phyloP scores from a whole-genome alignment of 2,113 vertebrate genomes.

The Nymphicus hollandicus region DNA sequence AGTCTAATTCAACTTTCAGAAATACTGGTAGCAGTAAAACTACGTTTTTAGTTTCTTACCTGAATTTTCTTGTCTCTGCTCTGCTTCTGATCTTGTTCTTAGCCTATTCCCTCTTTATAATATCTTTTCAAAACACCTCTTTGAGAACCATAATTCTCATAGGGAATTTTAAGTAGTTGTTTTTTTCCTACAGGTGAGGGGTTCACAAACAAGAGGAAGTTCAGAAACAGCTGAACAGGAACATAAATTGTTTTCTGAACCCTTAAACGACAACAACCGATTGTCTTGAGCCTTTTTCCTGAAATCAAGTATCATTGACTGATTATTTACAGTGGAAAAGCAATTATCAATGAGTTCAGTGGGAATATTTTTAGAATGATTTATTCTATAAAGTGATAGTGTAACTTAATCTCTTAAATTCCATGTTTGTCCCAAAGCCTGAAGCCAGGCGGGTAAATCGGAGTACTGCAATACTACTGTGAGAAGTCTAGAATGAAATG shows the following conservation, averaged over 20 bases:
- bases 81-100: constrained; percentile 58
- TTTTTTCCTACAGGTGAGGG: constrained; percentile 18
- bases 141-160: constrained; percentile 39
- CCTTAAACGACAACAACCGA: neutral
- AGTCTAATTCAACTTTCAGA: constrained; percentile 21
- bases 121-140: constrained; percentile 19
- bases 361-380: constrained; percentile 5
- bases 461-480: constrained; percentile 34
- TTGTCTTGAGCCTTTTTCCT: constrained; percentile 46
- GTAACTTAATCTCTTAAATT: neutral
- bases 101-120: neutral
- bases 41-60: neutral
- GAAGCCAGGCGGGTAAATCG: constrained; percentile 65
- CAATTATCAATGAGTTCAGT: neutral
- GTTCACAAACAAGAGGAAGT: neutral
- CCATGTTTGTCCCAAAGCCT: constrained; percentile 40
- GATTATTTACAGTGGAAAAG: neutral
- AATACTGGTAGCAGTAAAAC: constrained; percentile 31
- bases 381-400: constrained; percentile 1
- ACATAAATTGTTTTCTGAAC: neutral
- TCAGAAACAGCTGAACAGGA: constrained; percentile 11
- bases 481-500: constrained; percentile 68
- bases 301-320: neutral
- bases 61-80: constrained; percentile 46
- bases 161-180: constrained; percentile 13